Evolutionary conservation across 2,113 vertebrate genomes (phyloP).

Genomic region (Phyllopteryx taeniolatus): DNA sequence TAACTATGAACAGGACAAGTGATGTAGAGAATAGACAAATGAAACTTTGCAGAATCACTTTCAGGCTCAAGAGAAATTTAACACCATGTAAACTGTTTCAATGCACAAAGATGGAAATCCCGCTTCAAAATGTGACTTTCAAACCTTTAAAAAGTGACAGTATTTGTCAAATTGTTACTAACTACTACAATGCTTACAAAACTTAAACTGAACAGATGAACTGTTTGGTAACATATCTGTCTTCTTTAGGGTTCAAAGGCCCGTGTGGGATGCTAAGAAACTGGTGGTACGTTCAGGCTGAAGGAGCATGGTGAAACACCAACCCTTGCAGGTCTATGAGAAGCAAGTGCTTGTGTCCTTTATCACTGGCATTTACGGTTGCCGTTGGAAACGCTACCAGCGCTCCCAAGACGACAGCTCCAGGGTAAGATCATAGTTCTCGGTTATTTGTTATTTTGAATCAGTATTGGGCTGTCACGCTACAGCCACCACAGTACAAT

Average conservation of each 20-base stretch:
- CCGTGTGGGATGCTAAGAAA: slow-evolving; percentile 81
- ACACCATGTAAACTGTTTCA: too few relatives aligned
- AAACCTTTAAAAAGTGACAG: too few relatives aligned
- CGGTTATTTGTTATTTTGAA: background rate
- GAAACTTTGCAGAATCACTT: too few relatives aligned
- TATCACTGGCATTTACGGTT: slow-evolving; percentile 95
- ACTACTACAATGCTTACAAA: background rate
- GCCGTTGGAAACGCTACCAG: slow-evolving; percentile 99
- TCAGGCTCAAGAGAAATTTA: too few relatives aligned
- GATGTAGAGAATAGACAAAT: too few relatives aligned
- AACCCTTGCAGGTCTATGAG: slow-evolving; percentile 97
- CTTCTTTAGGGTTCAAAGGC: slow-evolving; percentile 65
- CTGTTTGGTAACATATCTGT: slow-evolving; percentile 11
- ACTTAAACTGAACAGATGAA: background rate
- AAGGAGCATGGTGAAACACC: slow-evolving; percentile 98
- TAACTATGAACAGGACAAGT: too few relatives aligned
- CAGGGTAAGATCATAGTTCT: slow-evolving; percentile 72
- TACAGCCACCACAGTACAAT: background rate
- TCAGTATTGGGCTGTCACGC: too few relatives aligned
- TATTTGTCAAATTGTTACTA: too few relatives aligned
- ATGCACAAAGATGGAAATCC: too few relatives aligned
- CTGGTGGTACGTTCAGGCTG: slow-evolving; percentile 61
- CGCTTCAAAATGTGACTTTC: too few relatives aligned
- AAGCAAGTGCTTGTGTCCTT: slow-evolving; percentile 95
- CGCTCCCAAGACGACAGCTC: slow-evolving; percentile 95